Evolutionary conservation across 1,140 invertebrate species (phyloP), one percentile per base, ranked within the genome.

Genomic region (Cherax quadricarinatus): DNA sequence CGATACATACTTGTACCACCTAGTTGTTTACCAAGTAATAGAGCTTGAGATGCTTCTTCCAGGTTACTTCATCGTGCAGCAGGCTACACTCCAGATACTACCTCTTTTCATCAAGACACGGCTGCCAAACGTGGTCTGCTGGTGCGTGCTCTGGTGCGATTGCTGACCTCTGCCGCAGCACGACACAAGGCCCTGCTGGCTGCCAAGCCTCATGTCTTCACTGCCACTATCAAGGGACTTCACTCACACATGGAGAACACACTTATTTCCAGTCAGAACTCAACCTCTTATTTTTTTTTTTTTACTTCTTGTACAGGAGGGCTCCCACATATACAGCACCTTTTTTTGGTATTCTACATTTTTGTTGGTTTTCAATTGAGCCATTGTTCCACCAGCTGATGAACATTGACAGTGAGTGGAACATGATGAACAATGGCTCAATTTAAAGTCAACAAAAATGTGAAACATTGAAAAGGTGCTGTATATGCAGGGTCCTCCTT

Each of bases 21-120:
- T 41, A 41, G 30, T 41, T 41, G 30, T 41, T 2, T 41, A 41
- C 30, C 30, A 41, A 1, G 30, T 60, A 12, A 16, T 60, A 60
- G 30, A 41, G 30, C 30, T 41, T 41, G 30, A 41, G 30, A 41
- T 41, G 30, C 30, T 41, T 75, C n/a, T n/a, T 30, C 60, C 90
- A 97, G 96, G 93, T 94, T 97, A 83, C 94, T 97, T 82, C 96
- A 97, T 94, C 94, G 96, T 78, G 96, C 96, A n/a, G 96, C 96
- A 83, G 96, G 96, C 14, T 97, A 96, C 94, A 95, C 95, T 87
- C 94, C 94, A 93, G 95, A 93, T 41, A 93, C 94, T 95, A 96
- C 94, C 21, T 82, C 80, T 12, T 93, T 81, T 49, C 93, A 92
- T 62, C 82, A 83, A 75, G 93, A 93, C 24, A 91, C 79, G 10